These are phyloP conservation scores for Sparidentex hasta DNA, from an alignment of 2,797 vertebrate genomes.

Conservation along the genomic window DNA sequence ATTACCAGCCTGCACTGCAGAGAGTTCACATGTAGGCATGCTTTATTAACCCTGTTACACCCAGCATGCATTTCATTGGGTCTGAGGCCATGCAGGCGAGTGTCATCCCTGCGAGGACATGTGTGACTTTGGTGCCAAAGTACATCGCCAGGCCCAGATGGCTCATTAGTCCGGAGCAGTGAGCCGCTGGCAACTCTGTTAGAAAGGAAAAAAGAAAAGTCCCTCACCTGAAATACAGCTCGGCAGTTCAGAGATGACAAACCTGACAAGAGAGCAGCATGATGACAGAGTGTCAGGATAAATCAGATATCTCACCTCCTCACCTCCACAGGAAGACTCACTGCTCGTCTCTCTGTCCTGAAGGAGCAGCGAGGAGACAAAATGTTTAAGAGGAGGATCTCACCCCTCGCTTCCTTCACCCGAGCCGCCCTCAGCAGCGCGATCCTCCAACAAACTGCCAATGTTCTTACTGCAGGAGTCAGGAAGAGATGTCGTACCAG, in stretches of 20 bases:
- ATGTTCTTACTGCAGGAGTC: neutral
- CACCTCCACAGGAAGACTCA: constrained; percentile 32
- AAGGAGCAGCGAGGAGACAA: constrained; percentile 16
- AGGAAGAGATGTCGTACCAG: constrained; percentile 17
- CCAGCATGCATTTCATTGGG: constrained; percentile 36
- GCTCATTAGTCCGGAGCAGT: constrained; percentile 60
- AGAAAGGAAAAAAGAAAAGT: neutral
- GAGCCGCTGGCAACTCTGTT: constrained; percentile 38
- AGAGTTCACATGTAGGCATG: constrained; percentile 4
- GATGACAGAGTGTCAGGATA: constrained; percentile 39
- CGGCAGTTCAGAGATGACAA: constrained; percentile 39
- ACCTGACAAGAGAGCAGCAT: constrained; percentile 44
- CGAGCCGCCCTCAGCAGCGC: neutral
- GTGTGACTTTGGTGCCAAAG: constrained; percentile 44
- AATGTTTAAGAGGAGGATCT: constrained; percentile 10
- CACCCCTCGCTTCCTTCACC: neutral
- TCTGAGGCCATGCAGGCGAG: constrained; percentile 30
- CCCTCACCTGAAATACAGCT: constrained; percentile 37
- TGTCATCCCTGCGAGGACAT: constrained; percentile 52
- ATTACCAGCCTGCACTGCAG: neutral
- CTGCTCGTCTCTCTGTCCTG: constrained; percentile 33
- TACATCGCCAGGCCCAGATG: constrained; percentile 61
- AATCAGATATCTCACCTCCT: constrained; percentile 34
- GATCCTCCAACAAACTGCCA: neutral
- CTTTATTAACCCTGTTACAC: constrained; percentile 41